Evolutionary conservation across 2,888 invertebrate species (phyloP), one percentile per base, ranked within the genome.

Genomic region (Plagodis dolabraria): DNA sequence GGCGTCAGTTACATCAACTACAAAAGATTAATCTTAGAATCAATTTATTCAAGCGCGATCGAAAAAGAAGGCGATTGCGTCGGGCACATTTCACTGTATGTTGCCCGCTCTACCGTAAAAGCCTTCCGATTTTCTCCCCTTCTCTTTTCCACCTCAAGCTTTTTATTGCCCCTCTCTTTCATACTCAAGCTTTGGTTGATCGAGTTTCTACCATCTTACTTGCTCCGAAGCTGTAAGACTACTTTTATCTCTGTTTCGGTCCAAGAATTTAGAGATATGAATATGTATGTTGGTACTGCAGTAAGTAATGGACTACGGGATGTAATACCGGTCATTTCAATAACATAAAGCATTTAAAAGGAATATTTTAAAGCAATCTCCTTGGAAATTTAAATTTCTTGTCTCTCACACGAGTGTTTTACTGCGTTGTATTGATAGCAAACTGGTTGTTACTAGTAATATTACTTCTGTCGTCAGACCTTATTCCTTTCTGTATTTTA

Each of bases 121-220:
- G 91, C 92, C 92, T 89, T 89, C 91, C 85, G 89, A 86, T 87
- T 85, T 77, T 73, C 72, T 76, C 64, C 80, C 83, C 73, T 74
- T 84, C 82, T 86, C 82, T 65, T 75, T 82, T 82, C 51, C 75
- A 75, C 78, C 47, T 70, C 45, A 40, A 60, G 57, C 60, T 64
- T 62, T 68, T 53, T 65, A 62, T 75, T 38, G 64, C 47, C 68
- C 60, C 40, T 87, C 85, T 78, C 83, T 66, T 76, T 90, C 79
- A 61, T 79, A 71, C 86, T 71, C 68, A 76, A 76, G 80, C 79
- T 76, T 81, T 77, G 85, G 79, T 78, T 87, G 91, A 90, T 92
- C 89, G 86, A 91, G 89, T 91, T 91, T 89, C 88, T 88, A 88
- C 90, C 89, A 88, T 91, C 91, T 87, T 89, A 86, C 91, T 90